Evolutionary conservation across 2,888 invertebrate species (phyloP).

Genomic region (Eupithecia dodoneata): DNA sequence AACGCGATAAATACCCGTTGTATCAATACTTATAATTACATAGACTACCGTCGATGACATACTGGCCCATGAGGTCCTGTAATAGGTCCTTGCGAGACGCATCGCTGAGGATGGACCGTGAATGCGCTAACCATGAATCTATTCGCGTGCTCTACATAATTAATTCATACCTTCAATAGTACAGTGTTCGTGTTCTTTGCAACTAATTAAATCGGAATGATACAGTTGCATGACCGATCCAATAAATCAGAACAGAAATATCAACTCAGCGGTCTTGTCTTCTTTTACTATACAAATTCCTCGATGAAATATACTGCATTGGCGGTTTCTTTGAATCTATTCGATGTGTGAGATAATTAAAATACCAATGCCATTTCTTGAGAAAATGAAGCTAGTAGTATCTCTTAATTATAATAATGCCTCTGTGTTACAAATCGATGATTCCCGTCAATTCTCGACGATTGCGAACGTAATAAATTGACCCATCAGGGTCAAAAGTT

Average conservation of each 20-base stretch:
- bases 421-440: too few relatives aligned
- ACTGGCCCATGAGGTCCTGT: neutral
- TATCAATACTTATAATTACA: too few relatives aligned
- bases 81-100: neutral
- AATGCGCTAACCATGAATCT: neutral
- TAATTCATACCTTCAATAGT: neutral
- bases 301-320: neutral
- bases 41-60: too few relatives aligned
- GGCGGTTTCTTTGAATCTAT: constrained; percentile 8
- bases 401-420: neutral
- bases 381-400: neutral
- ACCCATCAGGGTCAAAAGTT: neutral
- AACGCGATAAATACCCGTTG: too few relatives aligned
- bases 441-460: too few relatives aligned
- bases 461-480: neutral
- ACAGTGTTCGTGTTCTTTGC: constrained; percentile 4
- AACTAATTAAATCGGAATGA: constrained; percentile 22
- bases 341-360: constrained; percentile 7
- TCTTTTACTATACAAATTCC: constrained; percentile 5
- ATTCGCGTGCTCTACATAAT: constrained; percentile 10
- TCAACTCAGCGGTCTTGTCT: constrained; percentile 14
- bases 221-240: constrained; percentile 29
- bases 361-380: neutral
- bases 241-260: constrained; percentile 29
- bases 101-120: neutral